phyloP scores from a whole-genome alignment of 1,140 invertebrate species.

The Drosophila santomea region DNA sequence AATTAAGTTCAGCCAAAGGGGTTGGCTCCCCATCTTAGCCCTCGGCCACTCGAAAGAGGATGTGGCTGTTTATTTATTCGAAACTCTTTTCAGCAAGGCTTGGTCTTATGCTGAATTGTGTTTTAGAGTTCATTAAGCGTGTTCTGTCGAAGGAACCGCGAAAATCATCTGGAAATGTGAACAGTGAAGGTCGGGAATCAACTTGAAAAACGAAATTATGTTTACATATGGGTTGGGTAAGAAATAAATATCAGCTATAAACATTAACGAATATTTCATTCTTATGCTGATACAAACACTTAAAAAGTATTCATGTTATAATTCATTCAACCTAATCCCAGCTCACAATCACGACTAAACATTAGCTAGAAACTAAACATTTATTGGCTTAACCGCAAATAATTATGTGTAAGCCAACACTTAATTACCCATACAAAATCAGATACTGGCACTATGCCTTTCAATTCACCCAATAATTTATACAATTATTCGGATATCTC shows the following conservation, averaged over 20 bases:
- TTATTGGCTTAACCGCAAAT: neutral
- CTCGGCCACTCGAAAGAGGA: slow-evolving; percentile 66
- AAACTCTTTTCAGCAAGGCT: slow-evolving; percentile 27
- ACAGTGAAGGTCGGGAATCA: neutral
- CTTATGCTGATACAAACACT: too few species aligned
- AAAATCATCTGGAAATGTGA: slow-evolving; percentile 14
- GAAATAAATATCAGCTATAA: too few species aligned
- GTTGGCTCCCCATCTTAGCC: slow-evolving; percentile 19
- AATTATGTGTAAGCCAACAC: neutral
- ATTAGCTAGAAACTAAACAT: neutral
- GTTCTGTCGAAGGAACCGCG: slow-evolving; percentile 34
- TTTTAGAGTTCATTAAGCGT: slow-evolving; percentile 65
- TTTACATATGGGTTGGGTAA: too few species aligned
- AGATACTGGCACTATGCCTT: neutral
- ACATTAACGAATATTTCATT: too few species aligned
- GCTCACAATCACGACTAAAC: neutral
- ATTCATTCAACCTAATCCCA: neutral
- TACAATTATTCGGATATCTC: slow-evolving; percentile 8
- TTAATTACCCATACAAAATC: slow-evolving; percentile 26
- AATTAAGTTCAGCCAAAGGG: slow-evolving; percentile 61
- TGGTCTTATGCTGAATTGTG: slow-evolving; percentile 36
- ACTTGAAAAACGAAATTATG: too few species aligned
- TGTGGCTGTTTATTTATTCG: slow-evolving; percentile 66
- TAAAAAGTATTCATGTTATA: too few species aligned
- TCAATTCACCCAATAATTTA: slow-evolving; percentile 4